Evolutionary conservation across 2,113 vertebrate genomes (phyloP), one percentile per base, ranked within the genome.

Genomic region (Cyrtonyx montezumae): DNA sequence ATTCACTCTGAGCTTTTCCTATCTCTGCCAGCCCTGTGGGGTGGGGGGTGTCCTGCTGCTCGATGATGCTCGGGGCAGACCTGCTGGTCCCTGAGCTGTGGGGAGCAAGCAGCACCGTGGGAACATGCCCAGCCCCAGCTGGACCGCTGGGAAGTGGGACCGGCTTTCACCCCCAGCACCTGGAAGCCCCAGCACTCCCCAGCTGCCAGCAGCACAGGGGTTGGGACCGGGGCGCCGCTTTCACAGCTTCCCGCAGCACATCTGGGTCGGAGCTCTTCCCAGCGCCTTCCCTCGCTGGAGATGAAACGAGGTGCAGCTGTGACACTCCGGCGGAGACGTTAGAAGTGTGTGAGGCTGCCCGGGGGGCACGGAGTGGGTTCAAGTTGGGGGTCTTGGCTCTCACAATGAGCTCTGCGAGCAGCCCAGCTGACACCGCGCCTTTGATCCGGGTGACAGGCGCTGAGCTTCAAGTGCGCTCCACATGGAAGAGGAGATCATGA

Each of bases 371-470:
- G 15, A 53, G 9, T 1, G 43, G 77, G 95, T 94, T 96, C 92
- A 90, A 92, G 87, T 70, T 9, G 84, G 92, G 88, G 91, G 92
- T 91, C 95, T 95, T 91, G 86, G 94, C 94, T 96, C 91, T 65
- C 0, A 5, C 91, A 74, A 30, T 86, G 61, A 77, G 92, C 92
- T 95, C 94, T 95, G 92, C 96, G 92, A 96, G 95, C 82, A 81
- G 76, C 95, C 81, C 95, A 89, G 91, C 93, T 94, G 96, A 95
- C 91, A 84, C 83, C 65, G 42, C 36, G 84, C 65, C 95, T 97
- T 97, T 97, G 97, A 97, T 97, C 97, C 78, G 55, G 13, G 53
- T 67, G 95, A 97, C 96, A 96, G 77, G 90, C 69, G 18, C 79
- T 75, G 90, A 88, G 79, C 79, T 89, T 73, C 82, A 90, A 93